A percentile compares a stretch with the other conserved stretches of the same genome.
Evolutionary conservation across 2,888 invertebrate genomes (phyloP).

Genomic region (Orthosia incerta): DNA sequence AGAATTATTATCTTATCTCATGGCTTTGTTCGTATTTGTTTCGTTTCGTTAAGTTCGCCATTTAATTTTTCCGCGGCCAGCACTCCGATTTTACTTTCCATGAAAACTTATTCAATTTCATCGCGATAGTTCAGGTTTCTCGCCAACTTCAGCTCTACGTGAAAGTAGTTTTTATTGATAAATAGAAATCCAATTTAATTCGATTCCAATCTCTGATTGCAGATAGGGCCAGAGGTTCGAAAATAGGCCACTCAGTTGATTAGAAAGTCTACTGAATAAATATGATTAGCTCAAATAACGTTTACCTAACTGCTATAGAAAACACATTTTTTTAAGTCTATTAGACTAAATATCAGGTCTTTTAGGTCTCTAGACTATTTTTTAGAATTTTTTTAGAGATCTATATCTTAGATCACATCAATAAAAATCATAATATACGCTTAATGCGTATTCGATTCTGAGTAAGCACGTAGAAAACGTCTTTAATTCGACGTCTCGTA

Average conservation of each 20-base stretch:
- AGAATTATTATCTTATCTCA: background rate
- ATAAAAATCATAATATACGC: conserved; percentile 9
- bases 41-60: background rate
- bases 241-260: conserved; percentile 33
- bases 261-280: conserved; percentile 12
- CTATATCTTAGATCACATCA: conserved; percentile 9
- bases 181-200: conserved; percentile 54
- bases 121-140: conserved; percentile 11
- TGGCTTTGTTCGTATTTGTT: background rate
- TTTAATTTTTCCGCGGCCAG: background rate
- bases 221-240: background rate
- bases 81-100: conserved; percentile 2
- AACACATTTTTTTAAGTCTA: background rate
- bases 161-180: conserved; percentile 43
- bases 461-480: conserved; percentile 33
- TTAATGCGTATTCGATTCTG: conserved; percentile 25
- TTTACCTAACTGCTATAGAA: conserved; percentile 16
- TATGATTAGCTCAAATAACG: conserved; percentile 14
- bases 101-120: conserved; percentile 41
- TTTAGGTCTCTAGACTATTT: background rate
- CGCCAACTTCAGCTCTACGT: conserved; percentile 10
- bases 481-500: conserved; percentile 34
- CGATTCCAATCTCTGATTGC: conserved; percentile 39
- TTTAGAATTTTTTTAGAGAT: background rate
- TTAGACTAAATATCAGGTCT: background rate